These are phyloP conservation scores for Dusona sp. DNA, from an alignment of 2,888 invertebrate genomes.

Conservation along the genomic window DNA sequence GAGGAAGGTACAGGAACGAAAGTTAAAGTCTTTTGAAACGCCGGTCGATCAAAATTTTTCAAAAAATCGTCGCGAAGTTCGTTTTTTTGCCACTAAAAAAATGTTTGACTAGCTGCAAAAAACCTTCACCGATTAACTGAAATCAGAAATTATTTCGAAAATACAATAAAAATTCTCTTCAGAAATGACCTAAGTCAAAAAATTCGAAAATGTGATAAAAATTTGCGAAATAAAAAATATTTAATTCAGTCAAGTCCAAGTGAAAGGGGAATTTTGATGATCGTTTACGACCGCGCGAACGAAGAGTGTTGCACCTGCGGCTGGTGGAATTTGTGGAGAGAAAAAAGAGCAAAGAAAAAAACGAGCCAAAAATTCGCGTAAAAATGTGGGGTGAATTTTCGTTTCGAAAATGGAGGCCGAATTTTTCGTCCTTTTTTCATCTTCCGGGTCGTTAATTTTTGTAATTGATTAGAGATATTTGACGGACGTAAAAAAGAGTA, in stretches of 20 bases:
- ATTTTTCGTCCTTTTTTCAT: slow-evolving; percentile 11
- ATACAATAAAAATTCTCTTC: background rate
- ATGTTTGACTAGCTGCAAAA: background rate
- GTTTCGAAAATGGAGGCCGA: slow-evolving; percentile 12
- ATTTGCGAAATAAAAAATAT: background rate
- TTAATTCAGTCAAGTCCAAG: background rate
- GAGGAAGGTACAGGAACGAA: slow-evolving; percentile 76
- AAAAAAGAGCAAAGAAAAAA: background rate
- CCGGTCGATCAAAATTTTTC: slow-evolving; percentile 25
- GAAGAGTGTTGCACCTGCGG: slow-evolving; percentile 50
- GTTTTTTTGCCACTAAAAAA: background rate
- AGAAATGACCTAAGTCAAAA: background rate
- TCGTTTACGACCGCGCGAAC: slow-evolving; percentile 22
- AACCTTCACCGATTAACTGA: background rate
- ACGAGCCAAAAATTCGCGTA: background rate
- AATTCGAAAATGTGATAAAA: background rate
- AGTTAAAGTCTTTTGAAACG: slow-evolving; percentile 45
- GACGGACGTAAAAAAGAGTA: background rate
- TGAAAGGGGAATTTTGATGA: slow-evolving; percentile 25
- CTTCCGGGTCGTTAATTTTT: background rate
- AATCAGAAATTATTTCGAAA: background rate
- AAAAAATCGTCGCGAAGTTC: background rate
- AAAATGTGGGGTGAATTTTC: slow-evolving; percentile 27
- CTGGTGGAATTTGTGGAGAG: slow-evolving; percentile 40
- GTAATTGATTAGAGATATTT: background rate